Evolutionary conservation across 1,140 invertebrate genomes (phyloP).

Genomic region (Microplitis demolitor): DNA sequence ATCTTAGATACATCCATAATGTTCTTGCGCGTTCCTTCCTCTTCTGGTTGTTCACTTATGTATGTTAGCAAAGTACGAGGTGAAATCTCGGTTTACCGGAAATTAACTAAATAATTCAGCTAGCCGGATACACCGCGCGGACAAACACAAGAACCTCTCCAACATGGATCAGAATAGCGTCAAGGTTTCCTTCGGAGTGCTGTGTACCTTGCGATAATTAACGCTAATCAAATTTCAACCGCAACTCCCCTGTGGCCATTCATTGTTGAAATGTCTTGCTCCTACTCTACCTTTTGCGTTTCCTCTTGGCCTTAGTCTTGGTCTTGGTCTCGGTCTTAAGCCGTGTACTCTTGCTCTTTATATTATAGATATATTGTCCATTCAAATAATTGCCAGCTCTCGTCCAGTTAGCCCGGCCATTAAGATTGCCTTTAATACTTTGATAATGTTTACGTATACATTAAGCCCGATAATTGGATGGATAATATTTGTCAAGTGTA

Average conservation of each 20-base stretch:
- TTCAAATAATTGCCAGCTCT: too few species aligned
- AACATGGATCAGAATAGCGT: too few species aligned
- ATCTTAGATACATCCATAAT: not conserved
- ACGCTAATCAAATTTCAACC: slow-evolving; percentile 25
- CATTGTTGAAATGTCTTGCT: not conserved
- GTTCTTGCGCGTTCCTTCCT: too few species aligned
- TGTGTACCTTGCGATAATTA: slow-evolving; percentile 18
- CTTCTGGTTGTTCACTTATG: not conserved
- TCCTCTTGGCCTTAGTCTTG: not conserved
- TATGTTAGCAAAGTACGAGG: not conserved
- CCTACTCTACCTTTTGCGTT: not conserved
- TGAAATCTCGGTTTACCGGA: slow-evolving; percentile 52
- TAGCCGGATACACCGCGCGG: not conserved
- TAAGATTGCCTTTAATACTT: not conserved
- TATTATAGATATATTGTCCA: too few species aligned
- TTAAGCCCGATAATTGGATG: not conserved
- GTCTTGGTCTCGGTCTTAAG: too few species aligned
- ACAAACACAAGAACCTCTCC: not conserved
- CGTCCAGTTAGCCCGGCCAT: not conserved
- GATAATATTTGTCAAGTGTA: not conserved
- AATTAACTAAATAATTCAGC: slow-evolving; percentile 60
- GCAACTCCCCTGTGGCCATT: not conserved
- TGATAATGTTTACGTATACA: not conserved
- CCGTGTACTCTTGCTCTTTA: too few species aligned
- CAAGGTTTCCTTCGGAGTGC: too few species aligned